phyloP scores from a whole-genome alignment of 2,888 invertebrate genomes.

The Platycheirus rosarum region DNA sequence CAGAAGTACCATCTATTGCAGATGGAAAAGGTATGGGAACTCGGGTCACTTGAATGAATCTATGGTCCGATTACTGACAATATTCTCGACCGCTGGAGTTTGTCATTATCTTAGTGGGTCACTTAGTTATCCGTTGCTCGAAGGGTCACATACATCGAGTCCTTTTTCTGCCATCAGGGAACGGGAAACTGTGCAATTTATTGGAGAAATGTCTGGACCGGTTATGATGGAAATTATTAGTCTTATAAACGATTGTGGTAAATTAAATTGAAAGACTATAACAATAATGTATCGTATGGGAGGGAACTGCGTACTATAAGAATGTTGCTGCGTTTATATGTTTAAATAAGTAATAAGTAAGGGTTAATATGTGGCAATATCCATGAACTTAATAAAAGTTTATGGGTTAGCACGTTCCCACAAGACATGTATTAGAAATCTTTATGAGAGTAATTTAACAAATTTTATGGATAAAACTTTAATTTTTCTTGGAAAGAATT shows the following conservation, averaged over 20 bases:
- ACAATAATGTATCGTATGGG: no score
- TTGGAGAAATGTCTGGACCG: slow-evolving; percentile 21
- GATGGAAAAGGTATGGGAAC: slow-evolving; percentile 27
- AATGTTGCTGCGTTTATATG: no score
- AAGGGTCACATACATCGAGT: no score
- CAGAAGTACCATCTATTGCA: slow-evolving; percentile 41
- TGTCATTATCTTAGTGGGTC: slow-evolving; percentile 32
- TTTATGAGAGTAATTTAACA: no score
- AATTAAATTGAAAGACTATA: slow-evolving; percentile 31
- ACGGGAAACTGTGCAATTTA: slow-evolving; percentile 39
- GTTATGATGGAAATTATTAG: slow-evolving; percentile 46
- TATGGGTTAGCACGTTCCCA: no score
- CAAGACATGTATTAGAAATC: no score
- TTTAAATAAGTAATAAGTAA: no score
- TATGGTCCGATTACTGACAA: slow-evolving; percentile 47
- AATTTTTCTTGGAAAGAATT: no score
- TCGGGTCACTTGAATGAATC: slow-evolving; percentile 47
- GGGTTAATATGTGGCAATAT: no score
- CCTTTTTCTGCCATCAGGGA: neutral
- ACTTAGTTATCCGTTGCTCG: slow-evolving; percentile 42
- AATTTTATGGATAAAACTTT: no score
- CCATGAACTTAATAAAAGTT: no score
- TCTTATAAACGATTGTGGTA: slow-evolving; percentile 44
- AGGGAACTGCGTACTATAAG: no score
- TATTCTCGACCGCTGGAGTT: slow-evolving; percentile 9